Conservation (phyloP, 2,888 invertebrate species). For the Plagodis dolabraria region DNA sequence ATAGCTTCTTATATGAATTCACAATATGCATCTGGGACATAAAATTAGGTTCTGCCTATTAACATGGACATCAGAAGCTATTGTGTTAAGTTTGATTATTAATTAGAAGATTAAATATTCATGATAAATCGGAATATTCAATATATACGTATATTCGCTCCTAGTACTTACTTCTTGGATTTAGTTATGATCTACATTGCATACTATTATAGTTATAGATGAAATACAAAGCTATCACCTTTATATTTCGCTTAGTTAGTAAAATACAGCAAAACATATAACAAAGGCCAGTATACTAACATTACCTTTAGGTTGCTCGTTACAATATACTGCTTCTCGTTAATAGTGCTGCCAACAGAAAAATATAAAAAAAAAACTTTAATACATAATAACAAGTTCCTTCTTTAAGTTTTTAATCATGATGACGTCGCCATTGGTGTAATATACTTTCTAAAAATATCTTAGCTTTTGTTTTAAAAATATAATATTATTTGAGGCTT, state of each 20-base stretch:
- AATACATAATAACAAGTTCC: too few species aligned
- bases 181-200: constrained; percentile 41
- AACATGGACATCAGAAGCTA: constrained; percentile 29
- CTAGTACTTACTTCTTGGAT: constrained; percentile 52
- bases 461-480: neutral
- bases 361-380: neutral
- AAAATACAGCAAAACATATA: constrained; percentile 13
- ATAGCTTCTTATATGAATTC: constrained; percentile 23
- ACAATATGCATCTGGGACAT: constrained; percentile 30
- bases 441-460: too few species aligned
- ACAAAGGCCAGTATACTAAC: constrained; percentile 22
- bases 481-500: constrained; percentile 6
- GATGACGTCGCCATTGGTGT: constrained; percentile 4
- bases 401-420: too few species aligned
- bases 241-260: constrained; percentile 18
- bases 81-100: constrained; percentile 22
- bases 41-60: constrained; percentile 38
- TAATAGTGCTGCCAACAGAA: neutral
- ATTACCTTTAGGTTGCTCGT: constrained; percentile 14
- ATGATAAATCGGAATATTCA: constrained; percentile 44
- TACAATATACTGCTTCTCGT: neutral
- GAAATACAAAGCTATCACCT: constrained; percentile 18
- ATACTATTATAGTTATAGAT: constrained; percentile 23
- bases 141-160: constrained; percentile 43
- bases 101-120: constrained; percentile 19